Conservation (phyloP, 2,888 invertebrate genomes). For the Brachylomia viminalis region DNA sequence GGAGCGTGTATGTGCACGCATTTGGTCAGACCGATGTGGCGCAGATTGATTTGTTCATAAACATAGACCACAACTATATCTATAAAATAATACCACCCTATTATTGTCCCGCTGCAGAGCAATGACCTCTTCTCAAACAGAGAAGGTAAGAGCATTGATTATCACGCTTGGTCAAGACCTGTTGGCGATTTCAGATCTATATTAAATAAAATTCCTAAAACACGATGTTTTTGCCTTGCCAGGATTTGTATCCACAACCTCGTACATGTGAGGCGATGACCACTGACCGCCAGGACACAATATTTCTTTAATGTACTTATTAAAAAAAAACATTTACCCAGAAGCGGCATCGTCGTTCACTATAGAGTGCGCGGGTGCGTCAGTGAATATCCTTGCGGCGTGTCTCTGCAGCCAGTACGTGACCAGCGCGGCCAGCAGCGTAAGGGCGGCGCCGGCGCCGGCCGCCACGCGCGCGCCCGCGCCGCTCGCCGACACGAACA, state of each 20-base stretch:
- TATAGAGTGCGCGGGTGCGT: conserved; percentile 59
- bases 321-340: conserved; percentile 69
- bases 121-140: too few relatives aligned
- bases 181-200: background rate
- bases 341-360: conserved; percentile 73
- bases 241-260: background rate
- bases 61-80: background rate
- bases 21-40: background rate
- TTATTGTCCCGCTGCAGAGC: too few relatives aligned
- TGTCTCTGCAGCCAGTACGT: conserved; percentile 81
- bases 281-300: background rate
- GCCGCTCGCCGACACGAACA: conserved; percentile 94
- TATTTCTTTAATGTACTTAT: background rate
- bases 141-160: background rate
- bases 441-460: conserved; percentile 72
- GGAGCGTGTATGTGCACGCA: background rate
- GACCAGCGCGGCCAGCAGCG: conserved; percentile 74
- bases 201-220: background rate
- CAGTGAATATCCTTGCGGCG: conserved; percentile 72
- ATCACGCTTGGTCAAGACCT: background rate
- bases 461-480: conserved; percentile 80
- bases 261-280: background rate
- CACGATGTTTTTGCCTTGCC: background rate
- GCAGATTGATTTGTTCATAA: background rate
- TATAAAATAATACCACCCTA: background rate